Evolutionary conservation across 2,113 vertebrate genomes (phyloP).

Genomic region (Saccopteryx bilineata): DNA sequence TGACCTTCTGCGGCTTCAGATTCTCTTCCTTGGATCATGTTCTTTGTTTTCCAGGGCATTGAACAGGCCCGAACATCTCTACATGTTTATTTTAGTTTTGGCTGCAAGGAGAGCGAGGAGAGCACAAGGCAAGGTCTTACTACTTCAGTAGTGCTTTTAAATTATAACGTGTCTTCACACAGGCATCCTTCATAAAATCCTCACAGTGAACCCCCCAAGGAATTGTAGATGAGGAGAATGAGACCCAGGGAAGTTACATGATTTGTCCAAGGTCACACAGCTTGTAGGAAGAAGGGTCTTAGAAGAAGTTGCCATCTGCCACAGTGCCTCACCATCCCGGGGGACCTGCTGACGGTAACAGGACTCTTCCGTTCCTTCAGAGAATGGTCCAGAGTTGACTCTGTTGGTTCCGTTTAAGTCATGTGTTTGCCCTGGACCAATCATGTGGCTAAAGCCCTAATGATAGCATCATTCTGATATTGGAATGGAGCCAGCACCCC

Average conservation of each 20-base stretch:
- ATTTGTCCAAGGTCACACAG: background rate
- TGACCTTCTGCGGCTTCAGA: slow-evolving; percentile 23
- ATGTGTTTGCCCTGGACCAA: background rate
- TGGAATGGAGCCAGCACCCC: background rate
- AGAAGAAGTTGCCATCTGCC: background rate
- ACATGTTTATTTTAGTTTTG: background rate
- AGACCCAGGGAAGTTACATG: background rate
- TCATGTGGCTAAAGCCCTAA: background rate
- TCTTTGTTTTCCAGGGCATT: slow-evolving; percentile 22
- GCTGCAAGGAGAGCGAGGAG: background rate
- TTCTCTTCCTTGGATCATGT: background rate
- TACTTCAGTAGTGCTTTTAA: background rate
- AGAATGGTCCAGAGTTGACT: background rate
- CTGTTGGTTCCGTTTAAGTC: background rate
- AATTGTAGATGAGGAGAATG: slow-evolving; percentile 31
- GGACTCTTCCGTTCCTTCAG: background rate
- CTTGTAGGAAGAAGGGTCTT: background rate
- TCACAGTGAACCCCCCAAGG: background rate
- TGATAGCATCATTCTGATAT: background rate
- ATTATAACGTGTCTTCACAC: background rate
- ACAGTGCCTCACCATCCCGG: background rate
- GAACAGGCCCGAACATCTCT: background rate
- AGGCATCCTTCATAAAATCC: background rate
- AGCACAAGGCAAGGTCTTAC: background rate
- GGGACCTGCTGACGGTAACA: background rate